Evolutionary conservation across 2,113 vertebrate species (phyloP).

Genomic region (Oryzias celebensis): DNA sequence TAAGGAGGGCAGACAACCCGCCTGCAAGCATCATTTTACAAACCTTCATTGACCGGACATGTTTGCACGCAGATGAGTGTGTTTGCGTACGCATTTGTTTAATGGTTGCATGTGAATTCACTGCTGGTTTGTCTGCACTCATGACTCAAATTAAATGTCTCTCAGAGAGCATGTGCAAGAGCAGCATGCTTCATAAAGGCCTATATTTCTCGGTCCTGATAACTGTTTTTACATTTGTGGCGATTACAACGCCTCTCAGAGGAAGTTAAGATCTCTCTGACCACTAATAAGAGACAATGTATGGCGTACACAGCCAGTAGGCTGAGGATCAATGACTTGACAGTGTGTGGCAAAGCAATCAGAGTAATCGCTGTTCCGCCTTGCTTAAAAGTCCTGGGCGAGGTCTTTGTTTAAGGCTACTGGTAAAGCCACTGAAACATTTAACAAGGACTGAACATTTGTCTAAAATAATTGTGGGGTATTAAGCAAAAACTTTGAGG

Average conservation of each 20-base stretch:
- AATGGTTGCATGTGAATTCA: slow-evolving; percentile 32
- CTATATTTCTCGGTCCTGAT: slow-evolving; percentile 19
- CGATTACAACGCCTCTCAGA: slow-evolving; percentile 39
- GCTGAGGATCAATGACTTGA: slow-evolving; percentile 67
- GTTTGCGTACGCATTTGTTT: slow-evolving; percentile 10
- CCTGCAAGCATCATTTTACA: slow-evolving; percentile 61
- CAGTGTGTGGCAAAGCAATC: slow-evolving; percentile 65
- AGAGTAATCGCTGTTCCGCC: slow-evolving; percentile 56
- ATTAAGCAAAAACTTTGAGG: slow-evolving; percentile 10
- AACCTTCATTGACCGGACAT: slow-evolving; percentile 30
- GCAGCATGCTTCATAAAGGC: slow-evolving; percentile 12
- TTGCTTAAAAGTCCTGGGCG: slow-evolving; percentile 61
- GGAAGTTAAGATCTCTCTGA: slow-evolving; percentile 46
- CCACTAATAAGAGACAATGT: slow-evolving; percentile 58
- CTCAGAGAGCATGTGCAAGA: slow-evolving; percentile 40
- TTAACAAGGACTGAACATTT: slow-evolving; percentile 32
- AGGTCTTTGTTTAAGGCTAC: slow-evolving; percentile 59
- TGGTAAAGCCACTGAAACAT: slow-evolving; percentile 52
- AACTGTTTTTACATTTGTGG: slow-evolving; percentile 10
- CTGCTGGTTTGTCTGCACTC: slow-evolving; percentile 20
- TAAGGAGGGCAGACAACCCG: slow-evolving; percentile 66
- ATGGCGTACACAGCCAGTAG: slow-evolving; percentile 56
- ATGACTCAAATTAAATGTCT: slow-evolving; percentile 36
- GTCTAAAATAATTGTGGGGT: slow-evolving; percentile 25
- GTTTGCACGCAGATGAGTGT: slow-evolving; percentile 25